Percentiles rank a stretch among this genome's conserved stretches.
Evolutionary conservation across 2,888 invertebrate genomes (phyloP).

Genomic region (Pristionchus japonicus): DNA sequence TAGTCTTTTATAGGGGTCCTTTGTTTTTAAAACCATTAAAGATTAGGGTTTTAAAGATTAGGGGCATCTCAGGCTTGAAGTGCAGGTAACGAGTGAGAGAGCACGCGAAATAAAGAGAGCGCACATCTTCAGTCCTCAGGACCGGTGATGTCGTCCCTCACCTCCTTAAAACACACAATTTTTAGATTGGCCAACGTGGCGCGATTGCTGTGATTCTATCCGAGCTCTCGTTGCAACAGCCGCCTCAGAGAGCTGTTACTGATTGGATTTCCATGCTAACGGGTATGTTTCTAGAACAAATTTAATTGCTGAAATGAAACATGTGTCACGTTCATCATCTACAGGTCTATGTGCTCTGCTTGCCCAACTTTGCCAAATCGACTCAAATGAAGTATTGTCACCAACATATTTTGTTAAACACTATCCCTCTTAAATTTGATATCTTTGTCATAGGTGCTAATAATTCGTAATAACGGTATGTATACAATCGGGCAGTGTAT

Average conservation of each 20-base stretch:
- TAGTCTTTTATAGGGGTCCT: no score
- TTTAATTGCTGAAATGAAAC: neutral
- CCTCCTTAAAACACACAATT: no score
- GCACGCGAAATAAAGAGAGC: neutral
- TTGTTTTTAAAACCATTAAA: no score
- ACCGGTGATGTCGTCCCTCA: no score
- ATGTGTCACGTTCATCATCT: neutral
- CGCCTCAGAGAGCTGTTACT: constrained; percentile 54
- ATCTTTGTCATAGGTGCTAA: constrained; percentile 1
- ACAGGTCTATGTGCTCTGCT: constrained; percentile 61
- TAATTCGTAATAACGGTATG: constrained; percentile 61
- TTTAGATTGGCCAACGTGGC: constrained; percentile 75
- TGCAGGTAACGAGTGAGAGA: no score
- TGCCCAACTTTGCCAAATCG: constrained; percentile 61
- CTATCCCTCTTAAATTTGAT: neutral
- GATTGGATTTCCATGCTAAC: constrained; percentile 66
- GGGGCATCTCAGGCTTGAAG: no score
- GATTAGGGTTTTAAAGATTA: no score
- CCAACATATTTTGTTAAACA: neutral
- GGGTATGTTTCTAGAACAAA: constrained; percentile 43
- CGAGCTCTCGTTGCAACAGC: constrained; percentile 53
- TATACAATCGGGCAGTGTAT: constrained; percentile 57
- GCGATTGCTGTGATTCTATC: constrained; percentile 77
- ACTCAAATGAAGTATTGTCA: constrained; percentile 52
- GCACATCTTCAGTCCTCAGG: no score